Evolutionary conservation across 2,113 vertebrate genomes (phyloP).

Genomic region (Seriola aureovittata): DNA sequence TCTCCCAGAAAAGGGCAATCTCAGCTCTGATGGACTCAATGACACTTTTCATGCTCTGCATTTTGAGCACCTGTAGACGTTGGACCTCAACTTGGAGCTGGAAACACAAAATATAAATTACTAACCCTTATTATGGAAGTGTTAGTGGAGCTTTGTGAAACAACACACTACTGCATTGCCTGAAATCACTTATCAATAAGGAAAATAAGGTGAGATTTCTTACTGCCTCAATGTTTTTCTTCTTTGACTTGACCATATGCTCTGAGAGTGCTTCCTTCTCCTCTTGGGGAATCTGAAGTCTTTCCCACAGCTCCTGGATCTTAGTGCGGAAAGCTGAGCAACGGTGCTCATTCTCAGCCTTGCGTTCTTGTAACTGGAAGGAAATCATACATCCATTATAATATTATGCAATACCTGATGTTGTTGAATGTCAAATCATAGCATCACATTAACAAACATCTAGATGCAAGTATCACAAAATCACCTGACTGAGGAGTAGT

Average conservation of each 20-base stretch:
- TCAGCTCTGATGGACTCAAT: slow-evolving; percentile 86
- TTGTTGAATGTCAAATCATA: not conserved
- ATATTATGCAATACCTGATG: not conserved
- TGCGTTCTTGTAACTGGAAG: slow-evolving; percentile 86
- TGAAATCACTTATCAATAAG: not conserved
- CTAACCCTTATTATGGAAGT: not conserved
- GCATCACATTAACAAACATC: not conserved
- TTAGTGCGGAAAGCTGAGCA: slow-evolving; percentile 86
- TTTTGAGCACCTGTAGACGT: slow-evolving; percentile 88
- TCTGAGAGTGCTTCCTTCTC: slow-evolving; percentile 84
- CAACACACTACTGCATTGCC: not conserved
- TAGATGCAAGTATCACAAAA: not conserved
- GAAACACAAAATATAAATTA: not conserved
- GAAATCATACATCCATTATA: not conserved
- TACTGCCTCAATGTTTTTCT: slow-evolving; percentile 88
- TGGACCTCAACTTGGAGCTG: slow-evolving; percentile 90
- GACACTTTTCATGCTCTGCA: slow-evolving; percentile 89
- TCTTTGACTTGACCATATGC: slow-evolving; percentile 83
- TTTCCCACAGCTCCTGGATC: slow-evolving; percentile 89
- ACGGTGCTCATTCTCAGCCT: slow-evolving; percentile 82
- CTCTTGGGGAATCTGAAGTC: slow-evolving; percentile 87
- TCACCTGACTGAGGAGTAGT: slow-evolving; percentile 88
- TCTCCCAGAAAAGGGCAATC: slow-evolving; percentile 89
- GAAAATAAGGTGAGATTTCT: slow-evolving; percentile 60
- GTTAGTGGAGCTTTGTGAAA: not conserved